Conservation (phyloP, 2,797 vertebrate genomes). For the Phoeniculus purpureus region DNA sequence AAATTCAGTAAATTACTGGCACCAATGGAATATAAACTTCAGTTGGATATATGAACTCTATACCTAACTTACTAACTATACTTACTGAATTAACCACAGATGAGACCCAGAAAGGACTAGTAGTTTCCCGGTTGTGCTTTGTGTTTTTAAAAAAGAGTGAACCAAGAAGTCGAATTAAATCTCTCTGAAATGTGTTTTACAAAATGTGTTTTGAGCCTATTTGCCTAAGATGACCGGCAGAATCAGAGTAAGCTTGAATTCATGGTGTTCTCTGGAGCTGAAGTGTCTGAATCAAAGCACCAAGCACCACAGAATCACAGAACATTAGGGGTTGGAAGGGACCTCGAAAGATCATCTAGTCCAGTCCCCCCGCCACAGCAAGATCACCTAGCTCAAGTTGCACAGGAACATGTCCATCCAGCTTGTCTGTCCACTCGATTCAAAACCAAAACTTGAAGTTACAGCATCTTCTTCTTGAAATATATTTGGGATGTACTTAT, state of each 20-base stretch:
- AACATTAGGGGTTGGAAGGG: no score
- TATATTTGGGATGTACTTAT: background rate
- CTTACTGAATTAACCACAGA: background rate
- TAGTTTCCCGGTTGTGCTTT: background rate
- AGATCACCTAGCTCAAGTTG: no score
- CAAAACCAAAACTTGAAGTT: conserved; percentile 1
- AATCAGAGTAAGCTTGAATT: background rate
- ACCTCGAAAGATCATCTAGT: no score
- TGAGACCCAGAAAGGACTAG: background rate
- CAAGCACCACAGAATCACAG: background rate
- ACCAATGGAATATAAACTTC: background rate
- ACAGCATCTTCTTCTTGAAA: background rate
- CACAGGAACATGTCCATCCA: background rate
- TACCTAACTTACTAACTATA: background rate
- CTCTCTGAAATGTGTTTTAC: background rate
- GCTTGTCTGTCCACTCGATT: background rate
- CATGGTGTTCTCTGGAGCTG: background rate
- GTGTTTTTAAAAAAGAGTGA: background rate
- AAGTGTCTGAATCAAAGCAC: background rate
- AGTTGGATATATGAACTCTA: background rate
- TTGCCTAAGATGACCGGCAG: background rate
- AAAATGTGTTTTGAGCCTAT: background rate
- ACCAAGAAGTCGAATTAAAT: background rate
- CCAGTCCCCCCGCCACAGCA: no score
- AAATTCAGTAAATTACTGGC: no score